phyloP scores from a whole-genome alignment of 2,888 invertebrate genomes.

The Boloria euphrosyne region DNA sequence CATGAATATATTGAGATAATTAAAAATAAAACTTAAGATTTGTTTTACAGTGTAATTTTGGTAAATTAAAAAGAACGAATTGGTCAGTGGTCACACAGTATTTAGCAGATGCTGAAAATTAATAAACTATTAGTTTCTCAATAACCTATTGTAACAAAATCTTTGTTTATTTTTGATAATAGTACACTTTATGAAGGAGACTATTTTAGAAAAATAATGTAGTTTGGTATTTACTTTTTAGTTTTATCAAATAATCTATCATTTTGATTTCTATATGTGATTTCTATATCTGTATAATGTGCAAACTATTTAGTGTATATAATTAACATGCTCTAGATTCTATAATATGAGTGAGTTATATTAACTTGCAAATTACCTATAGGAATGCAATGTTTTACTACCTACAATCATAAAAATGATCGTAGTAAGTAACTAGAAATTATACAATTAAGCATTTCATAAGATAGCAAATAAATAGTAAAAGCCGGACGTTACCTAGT shows the following conservation, averaged over 20 bases:
- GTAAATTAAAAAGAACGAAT: too few relatives aligned
- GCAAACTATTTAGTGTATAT: not conserved
- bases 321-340: conserved; percentile 18
- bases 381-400: conserved; percentile 18
- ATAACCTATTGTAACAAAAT: too few relatives aligned
- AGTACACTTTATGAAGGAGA: too few relatives aligned
- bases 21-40: too few relatives aligned
- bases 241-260: not conserved
- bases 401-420: not conserved
- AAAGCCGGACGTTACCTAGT: conserved; percentile 77
- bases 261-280: too few relatives aligned
- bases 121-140: too few relatives aligned
- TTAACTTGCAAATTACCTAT: conserved; percentile 29
- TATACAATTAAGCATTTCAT: conserved; percentile 6
- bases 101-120: too few relatives aligned
- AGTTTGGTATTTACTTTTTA: not conserved
- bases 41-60: too few relatives aligned
- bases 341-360: conserved; percentile 12
- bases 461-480: conserved; percentile 54
- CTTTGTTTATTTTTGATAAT: too few relatives aligned
- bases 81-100: too few relatives aligned
- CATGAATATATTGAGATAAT: too few relatives aligned
- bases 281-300: not conserved
- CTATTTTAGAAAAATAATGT: not conserved
- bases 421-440: not conserved